Evolutionary conservation across 2,888 invertebrate species (phyloP).

Genomic region (Pyrgus malvae): DNA sequence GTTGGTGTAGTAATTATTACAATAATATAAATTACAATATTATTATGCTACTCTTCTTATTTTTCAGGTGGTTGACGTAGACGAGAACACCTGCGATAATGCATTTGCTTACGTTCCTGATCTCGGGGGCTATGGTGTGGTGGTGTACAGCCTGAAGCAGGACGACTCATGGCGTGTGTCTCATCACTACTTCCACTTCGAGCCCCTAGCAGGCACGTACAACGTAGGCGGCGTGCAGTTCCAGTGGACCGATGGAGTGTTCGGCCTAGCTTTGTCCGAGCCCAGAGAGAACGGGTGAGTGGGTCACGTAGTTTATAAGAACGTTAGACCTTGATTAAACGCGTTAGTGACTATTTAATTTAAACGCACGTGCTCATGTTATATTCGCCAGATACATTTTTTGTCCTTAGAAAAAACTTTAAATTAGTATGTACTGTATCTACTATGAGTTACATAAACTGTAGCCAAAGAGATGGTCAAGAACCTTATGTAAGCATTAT

Average conservation of each 20-base stretch:
- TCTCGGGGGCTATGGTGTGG: conserved; percentile 87
- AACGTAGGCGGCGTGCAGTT: conserved; percentile 90
- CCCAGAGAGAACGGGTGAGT: conserved; percentile 79
- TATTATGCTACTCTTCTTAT: neutral
- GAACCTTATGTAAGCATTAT: conserved; percentile 30
- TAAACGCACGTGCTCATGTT: conserved; percentile 29
- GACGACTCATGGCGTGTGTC: conserved; percentile 90
- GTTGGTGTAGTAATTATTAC: no score
- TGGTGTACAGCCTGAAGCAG: conserved; percentile 88
- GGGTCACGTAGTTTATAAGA: conserved; percentile 25
- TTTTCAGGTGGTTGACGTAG: conserved; percentile 86
- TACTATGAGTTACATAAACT: neutral
- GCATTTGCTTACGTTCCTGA: conserved; percentile 91
- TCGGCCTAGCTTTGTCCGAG: conserved; percentile 86
- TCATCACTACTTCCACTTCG: conserved; percentile 92
- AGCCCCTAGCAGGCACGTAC: conserved; percentile 89
- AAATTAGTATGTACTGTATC: no score
- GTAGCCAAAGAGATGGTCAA: conserved; percentile 27
- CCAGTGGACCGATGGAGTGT: conserved; percentile 93
- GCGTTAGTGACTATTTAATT: conserved; percentile 34
- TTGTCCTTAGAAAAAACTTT: neutral
- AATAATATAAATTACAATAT: no score
- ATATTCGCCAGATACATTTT: conserved; percentile 29
- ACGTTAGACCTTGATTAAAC: conserved; percentile 34
- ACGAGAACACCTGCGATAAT: conserved; percentile 86